Evolutionary conservation across 2,888 invertebrate species (phyloP).

Genomic region (Belgica antarctica): DNA sequence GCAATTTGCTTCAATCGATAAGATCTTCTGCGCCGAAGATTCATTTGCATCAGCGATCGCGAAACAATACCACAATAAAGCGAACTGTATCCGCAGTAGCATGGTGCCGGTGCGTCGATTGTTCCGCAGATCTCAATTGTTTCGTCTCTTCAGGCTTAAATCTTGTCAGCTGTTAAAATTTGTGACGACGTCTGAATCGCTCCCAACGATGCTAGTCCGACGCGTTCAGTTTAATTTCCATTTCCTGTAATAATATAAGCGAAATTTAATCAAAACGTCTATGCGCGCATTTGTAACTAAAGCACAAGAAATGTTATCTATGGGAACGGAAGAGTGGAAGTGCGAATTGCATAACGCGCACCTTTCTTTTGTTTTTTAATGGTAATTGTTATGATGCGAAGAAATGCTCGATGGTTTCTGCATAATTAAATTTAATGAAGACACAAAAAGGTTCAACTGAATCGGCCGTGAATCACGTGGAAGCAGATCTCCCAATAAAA

Average conservation of each 20-base stretch:
- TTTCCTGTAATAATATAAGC: conserved; percentile 7
- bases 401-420: not conserved
- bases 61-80: conserved; percentile 37
- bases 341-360: not conserved
- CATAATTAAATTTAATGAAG: too few relatives aligned
- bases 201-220: not conserved
- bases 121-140: not conserved
- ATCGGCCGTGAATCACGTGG: too few relatives aligned
- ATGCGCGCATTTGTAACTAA: not conserved
- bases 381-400: not conserved
- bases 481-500: too few relatives aligned
- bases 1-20: conserved; percentile 62
- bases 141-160: conserved; percentile 13
- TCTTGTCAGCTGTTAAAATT: conserved; percentile 1
- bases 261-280: not conserved
- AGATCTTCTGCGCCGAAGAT: conserved; percentile 55
- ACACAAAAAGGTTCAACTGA: too few relatives aligned
- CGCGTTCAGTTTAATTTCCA: conserved; percentile 14
- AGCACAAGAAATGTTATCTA: not conserved
- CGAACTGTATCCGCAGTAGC: conserved; percentile 25
- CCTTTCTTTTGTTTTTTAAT: not conserved
- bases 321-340: conserved; percentile 2
- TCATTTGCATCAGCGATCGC: conserved; percentile 18
- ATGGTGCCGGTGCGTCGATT: conserved; percentile 23
- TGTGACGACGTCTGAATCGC: conserved; percentile 2